Evolutionary conservation across 64 coral and sea anemone genomes (phyloP).

Genomic region (Actinia equina): DNA sequence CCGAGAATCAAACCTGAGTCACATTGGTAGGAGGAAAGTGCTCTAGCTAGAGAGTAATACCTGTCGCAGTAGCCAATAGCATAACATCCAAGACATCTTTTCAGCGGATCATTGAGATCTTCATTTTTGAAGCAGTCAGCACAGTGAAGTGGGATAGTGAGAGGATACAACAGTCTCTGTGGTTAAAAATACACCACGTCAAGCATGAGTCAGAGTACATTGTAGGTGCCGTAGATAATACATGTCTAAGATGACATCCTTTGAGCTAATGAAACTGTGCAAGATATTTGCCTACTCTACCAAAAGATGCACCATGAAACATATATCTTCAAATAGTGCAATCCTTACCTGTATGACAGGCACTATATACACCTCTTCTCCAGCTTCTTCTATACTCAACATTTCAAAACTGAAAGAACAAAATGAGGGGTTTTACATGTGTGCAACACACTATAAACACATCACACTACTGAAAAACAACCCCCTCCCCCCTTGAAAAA

Average conservation of each 20-base stretch:
- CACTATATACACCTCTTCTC: slow-evolving; percentile 70
- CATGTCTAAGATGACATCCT: too few relatives aligned
- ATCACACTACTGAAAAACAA: too few relatives aligned
- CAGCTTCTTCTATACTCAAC: slow-evolving; percentile 75
- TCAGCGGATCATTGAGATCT: slow-evolving; percentile 13
- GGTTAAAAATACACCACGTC: not conserved
- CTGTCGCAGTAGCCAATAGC: slow-evolving; percentile 78
- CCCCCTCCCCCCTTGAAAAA: too few relatives aligned
- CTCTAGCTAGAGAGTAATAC: not conserved
- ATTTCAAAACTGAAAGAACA: slow-evolving; percentile 57
- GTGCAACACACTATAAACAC: too few relatives aligned
- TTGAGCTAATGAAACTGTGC: not conserved
- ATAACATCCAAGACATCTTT: slow-evolving; percentile 67
- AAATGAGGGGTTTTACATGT: not conserved
- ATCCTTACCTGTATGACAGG: slow-evolving; percentile 54
- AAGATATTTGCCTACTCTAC: not conserved
- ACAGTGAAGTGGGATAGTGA: slow-evolving; percentile 54
- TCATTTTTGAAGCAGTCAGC: slow-evolving; percentile 64
- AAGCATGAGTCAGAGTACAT: too few relatives aligned
- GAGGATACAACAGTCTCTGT: slow-evolving; percentile 68
- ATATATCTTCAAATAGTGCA: not conserved
- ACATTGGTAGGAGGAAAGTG: too few relatives aligned
- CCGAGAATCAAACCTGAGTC: too few relatives aligned
- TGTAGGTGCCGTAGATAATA: too few relatives aligned
- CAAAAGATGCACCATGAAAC: too few relatives aligned